Percentiles rank a stretch among this genome's conserved stretches.
phyloP scores from a whole-genome alignment of 2,113 vertebrate genomes.

The Atherinomorus stipes region DNA sequence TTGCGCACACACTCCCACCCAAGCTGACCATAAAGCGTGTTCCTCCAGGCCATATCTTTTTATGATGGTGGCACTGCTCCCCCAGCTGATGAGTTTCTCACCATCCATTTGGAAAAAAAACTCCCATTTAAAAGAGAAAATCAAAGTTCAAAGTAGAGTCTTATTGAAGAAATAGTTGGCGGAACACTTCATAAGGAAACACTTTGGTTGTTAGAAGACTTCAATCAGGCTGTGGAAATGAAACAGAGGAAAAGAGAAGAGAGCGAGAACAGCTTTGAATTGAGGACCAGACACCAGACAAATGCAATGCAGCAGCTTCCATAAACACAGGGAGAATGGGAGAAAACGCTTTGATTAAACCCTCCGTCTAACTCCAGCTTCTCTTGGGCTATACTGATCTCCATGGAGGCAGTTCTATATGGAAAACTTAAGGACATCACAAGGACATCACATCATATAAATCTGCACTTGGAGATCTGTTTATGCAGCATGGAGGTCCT shows the following conservation, averaged over 20 bases:
- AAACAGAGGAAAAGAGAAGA: constrained; percentile 57
- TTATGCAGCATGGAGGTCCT: constrained; percentile 65
- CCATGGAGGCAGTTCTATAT: constrained; percentile 55
- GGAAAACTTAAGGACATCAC: constrained; percentile 72
- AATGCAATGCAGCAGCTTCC: constrained; percentile 66
- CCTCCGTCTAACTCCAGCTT: constrained; percentile 50
- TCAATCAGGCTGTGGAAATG: constrained; percentile 77
- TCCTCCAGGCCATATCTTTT: constrained; percentile 77
- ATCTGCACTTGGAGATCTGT: constrained; percentile 59
- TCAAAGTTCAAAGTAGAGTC: constrained; percentile 77
- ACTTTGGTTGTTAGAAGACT: constrained; percentile 74
- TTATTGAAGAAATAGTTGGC: constrained; percentile 74
- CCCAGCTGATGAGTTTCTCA: constrained; percentile 76
- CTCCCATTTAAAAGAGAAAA: constrained; percentile 70
- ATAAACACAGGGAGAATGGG: constrained; percentile 67
- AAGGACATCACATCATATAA: constrained; percentile 76
- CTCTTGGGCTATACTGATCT: constrained; percentile 52
- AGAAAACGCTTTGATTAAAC: constrained; percentile 66
- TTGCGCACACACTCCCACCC: constrained; percentile 51
- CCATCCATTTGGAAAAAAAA: constrained; percentile 62
- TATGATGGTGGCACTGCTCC: constrained; percentile 67
- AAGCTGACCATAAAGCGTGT: constrained; percentile 70
- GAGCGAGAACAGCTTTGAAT: constrained; percentile 59
- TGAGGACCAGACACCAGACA: constrained; percentile 65
- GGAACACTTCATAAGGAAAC: constrained; percentile 74